phyloP scores from a whole-genome alignment of 2,797 vertebrate genomes.

The Eurystomus glaucurus region DNA sequence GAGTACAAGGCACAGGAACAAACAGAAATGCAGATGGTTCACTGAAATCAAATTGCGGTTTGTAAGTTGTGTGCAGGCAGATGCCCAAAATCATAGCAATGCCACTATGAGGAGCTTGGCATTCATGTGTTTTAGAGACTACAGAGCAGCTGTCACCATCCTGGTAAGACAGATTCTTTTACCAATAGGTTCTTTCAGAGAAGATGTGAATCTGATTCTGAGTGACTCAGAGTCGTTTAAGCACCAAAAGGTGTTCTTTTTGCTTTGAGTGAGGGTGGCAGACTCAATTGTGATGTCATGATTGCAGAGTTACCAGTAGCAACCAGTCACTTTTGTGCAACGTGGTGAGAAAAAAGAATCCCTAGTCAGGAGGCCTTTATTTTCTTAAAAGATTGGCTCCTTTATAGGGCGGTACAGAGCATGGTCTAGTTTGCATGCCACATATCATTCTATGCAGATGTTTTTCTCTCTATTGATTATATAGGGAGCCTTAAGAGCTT shows the following conservation, averaged over 20 bases:
- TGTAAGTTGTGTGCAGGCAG: background rate
- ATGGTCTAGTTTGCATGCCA: background rate
- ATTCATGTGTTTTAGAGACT: background rate
- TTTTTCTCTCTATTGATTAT: background rate
- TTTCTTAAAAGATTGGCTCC: accelerated
- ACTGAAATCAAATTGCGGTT: background rate
- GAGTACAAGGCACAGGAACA: background rate
- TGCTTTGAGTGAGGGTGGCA: background rate
- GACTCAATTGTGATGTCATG: accelerated
- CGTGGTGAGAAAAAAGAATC: background rate
- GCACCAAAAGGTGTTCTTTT: background rate
- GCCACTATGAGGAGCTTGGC: background rate
- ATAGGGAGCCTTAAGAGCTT: background rate
- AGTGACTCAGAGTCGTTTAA: background rate
- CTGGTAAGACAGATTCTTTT: background rate
- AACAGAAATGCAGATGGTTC: background rate
- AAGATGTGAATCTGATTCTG: background rate
- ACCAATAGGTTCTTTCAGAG: background rate
- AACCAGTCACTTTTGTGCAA: background rate
- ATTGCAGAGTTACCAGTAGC: background rate
- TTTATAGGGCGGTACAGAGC: background rate
- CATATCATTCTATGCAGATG: background rate
- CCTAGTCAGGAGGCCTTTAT: accelerated
- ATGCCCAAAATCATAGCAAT: background rate
- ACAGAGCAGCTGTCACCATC: background rate